Conservation (phyloP, 2,113 vertebrate species). For the Odocoileus virginianus region DNA sequence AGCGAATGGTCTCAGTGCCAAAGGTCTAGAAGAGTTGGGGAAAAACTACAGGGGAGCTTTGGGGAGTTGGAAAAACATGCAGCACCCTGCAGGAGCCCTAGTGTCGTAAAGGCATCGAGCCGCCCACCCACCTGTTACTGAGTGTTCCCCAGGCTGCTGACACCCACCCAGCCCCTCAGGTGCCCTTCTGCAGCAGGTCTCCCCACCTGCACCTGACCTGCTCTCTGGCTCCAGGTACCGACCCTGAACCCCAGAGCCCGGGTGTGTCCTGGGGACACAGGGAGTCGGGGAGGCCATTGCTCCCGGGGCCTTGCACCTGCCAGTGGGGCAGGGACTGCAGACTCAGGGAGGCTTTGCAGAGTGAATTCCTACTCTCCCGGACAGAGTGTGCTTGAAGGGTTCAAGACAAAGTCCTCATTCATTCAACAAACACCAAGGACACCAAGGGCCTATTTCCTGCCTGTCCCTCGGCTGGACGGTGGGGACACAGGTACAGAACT, state of each 20-base stretch:
- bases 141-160: not conserved
- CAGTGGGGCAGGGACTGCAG: not conserved
- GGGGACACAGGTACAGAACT: not conserved
- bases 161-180: not conserved
- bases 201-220: not conserved
- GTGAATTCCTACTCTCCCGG: not conserved
- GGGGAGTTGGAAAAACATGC: too few species aligned
- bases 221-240: not conserved
- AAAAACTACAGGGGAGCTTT: not conserved
- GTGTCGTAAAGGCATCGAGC: not conserved
- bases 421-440: not conserved
- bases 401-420: not conserved
- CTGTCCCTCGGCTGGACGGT: not conserved
- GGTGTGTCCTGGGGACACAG: not conserved
- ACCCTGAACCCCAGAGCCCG: not conserved
- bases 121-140: not conserved
- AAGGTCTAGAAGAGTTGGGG: not conserved
- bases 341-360: not conserved
- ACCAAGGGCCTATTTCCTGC: not conserved
- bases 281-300: not conserved
- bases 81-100: fast-evolving
- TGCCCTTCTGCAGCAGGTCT: not conserved
- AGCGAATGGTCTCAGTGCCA: not conserved
- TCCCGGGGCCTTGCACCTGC: not conserved
- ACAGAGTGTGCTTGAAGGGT: not conserved